Evolutionary conservation across 2,113 vertebrate species (phyloP), one percentile per base, ranked within the genome.

Genomic region (Gadus chalcogrammus): DNA sequence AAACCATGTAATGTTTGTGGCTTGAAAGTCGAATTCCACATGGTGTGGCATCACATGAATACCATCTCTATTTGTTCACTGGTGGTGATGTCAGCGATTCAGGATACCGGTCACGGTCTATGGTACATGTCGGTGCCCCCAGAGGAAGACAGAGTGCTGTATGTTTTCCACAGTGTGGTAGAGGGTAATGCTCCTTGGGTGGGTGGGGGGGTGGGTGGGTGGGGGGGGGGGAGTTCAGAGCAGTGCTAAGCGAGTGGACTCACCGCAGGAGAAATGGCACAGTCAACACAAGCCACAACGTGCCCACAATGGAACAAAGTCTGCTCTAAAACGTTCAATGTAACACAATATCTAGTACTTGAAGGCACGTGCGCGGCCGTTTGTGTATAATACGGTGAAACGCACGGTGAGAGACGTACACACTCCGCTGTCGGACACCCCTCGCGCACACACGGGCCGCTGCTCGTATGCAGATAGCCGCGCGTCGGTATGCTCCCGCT

Each of bases 271-370:
- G 84, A 80, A 86, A 85, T 85, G 81, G 79, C 87, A 83, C 75
- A 75, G 84, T 77, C 72, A 67, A 61, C 65, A 24, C 67, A 69
- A 79, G 75, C 85, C 82, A 28, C 74, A 77, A 73, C 38, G 66
- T 78, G 65, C 78, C 82, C 87, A 38, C 69, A 89, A 77, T 86
- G 87, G 83, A 90, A 90, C 79, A 82, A 88, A 87, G 81, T 87
- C 83, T 75, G 64, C 73, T 74, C 79, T 56, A 64, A 64, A 59
- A 85, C 79, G 77, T 80, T 85, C 77, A 66, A 3, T 76, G 88
- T 83, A 91, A 91, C 76, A 69, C 64, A 73, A 90, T 87, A 86
- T 79, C 62, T 62, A 48, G 73, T 17, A 4, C 64, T 28, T 2
- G 6, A 56, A 22, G 68, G n/a, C 27, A 22, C 70, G 64, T 58